Evolutionary conservation across 1,140 invertebrate species (phyloP), one percentile per base, ranked within the genome.

Genomic region (Cylas formicarius): DNA sequence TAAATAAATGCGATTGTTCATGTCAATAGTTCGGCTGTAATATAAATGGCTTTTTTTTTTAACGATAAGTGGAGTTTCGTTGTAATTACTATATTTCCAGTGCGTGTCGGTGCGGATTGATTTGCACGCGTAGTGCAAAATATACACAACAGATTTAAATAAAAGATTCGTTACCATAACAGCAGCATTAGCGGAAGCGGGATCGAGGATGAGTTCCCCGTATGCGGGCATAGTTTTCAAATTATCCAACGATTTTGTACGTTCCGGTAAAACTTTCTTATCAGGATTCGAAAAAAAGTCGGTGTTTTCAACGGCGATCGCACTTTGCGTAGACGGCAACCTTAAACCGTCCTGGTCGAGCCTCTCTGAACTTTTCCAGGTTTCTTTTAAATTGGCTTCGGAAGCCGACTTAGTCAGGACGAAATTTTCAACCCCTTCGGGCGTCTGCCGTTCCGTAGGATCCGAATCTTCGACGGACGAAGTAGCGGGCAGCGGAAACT

Each of bases 171-270:
- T n/a, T n/a, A n/a, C n/a, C n/a, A n/a, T n/a, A n/a, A n/a, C n/a
- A n/a, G n/a, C n/a, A n/a, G n/a, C n/a, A n/a, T n/a, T 42, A 6
- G 11, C 17, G 7, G 39, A 20, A 21, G 45, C 8, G 7, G 47
- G 42, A 38, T 70, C 69, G 53, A 71, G 58, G 36, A 70, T 70
- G 44, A 72, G 58, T 53, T 70, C 67, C 37, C 70, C 71, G 53
- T 70, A 72, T 44, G 69, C 68, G 29, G 70, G 68, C 69, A 72
- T 72, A 35, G 57, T 50, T 44, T 55, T 50, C 22, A 65, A 46
- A 41, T 52, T 51, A 44, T 62, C 61, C 26, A 63, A 52, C 9
- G 58, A 62, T 50, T 57, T 58, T 9, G 58, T 53, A 11, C 56
- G 44, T 48, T 54, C 52, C 4, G 31, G 31, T n/a, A 52, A 37